A percentile compares a stretch with the other conserved stretches of the same genome.
Evolutionary conservation across 2,888 invertebrate genomes (phyloP).

Genomic region (Tigriopus californicus): DNA sequence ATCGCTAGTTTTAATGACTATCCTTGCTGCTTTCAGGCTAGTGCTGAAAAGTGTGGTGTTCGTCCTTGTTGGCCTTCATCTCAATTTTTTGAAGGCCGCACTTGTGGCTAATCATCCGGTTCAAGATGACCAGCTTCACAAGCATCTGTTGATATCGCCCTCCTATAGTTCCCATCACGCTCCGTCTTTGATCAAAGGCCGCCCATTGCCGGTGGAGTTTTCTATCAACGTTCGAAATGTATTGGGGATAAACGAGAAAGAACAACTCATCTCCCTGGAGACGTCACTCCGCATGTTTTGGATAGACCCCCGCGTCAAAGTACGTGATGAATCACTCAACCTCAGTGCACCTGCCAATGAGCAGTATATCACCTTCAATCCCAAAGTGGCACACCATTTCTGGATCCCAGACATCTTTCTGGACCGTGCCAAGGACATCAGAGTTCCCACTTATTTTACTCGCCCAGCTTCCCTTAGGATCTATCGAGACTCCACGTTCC

Average conservation of each 20-base stretch:
- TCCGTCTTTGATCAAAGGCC: background rate
- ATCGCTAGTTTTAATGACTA: no score
- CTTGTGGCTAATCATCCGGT: no score
- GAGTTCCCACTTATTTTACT: background rate
- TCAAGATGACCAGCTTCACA: no score
- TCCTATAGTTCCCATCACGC: background rate
- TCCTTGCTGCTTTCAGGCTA: no score
- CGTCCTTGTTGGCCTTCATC: no score
- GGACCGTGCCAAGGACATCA: background rate
- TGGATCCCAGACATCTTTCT: constrained; percentile 10
- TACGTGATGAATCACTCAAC: background rate
- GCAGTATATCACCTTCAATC: background rate
- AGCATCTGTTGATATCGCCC: no score
- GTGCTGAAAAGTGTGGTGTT: no score
- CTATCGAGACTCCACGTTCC: background rate
- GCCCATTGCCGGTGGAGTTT: background rate
- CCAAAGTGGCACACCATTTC: background rate
- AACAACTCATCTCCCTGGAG: background rate
- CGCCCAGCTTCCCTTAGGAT: background rate
- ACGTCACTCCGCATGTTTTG: constrained; percentile 1
- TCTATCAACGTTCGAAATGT: constrained; percentile 2
- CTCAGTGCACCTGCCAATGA: background rate
- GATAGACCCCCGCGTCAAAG: background rate
- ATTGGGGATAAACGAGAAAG: constrained; percentile 1
- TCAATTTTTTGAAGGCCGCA: no score